Evolutionary conservation across 2,888 invertebrate genomes (phyloP), one percentile per base, ranked within the genome.

Genomic region (Cataglyphis altisquamis): DNA sequence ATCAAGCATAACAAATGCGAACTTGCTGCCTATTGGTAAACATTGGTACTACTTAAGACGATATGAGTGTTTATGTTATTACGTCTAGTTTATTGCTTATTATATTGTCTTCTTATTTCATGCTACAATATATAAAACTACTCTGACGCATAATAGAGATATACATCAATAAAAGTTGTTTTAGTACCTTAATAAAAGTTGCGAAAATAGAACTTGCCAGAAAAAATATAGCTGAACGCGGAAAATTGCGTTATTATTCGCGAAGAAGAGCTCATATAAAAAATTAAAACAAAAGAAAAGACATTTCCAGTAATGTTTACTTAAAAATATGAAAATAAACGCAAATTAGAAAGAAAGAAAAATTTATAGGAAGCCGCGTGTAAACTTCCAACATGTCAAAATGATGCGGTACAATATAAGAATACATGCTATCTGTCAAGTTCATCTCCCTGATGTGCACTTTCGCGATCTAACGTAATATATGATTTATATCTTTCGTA

Each of bases 171-270:
- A 66, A 66, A 66, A 1, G 8, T 25, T 66, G 12, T 52, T 77
- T 66, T 18, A 39, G 9, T 15, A 9, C 10, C 55, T 41, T 67
- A 57, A 67, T 77, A 77, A 77, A 77, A 77, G 39, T 77, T 57
- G 55, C 39, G 29, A 41, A n/a, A 77, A 29, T 67, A 57, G 9
- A 52, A 52, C 41, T 39, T 29, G 41, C 15, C 6, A 6, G 39
- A 25, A 3, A 6, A n/a, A 41, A 77, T 66, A 39, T 32, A 39
- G 4, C 39, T 55, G 15, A 66, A 41, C 21, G n/a, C 12, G 41
- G 10, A 32, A 77, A 77, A 41, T 52, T 9, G 41, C 57, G 29
- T 62, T 77, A 77, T 45, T 32, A 45, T 66, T 66, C 18, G 25
- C 39, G n/a, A 5, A 55, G 15, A 57, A 57, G 29, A n/a, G 39